Conservation (phyloP, 1,140 invertebrate genomes). For the Dysdera silvatica region DNA sequence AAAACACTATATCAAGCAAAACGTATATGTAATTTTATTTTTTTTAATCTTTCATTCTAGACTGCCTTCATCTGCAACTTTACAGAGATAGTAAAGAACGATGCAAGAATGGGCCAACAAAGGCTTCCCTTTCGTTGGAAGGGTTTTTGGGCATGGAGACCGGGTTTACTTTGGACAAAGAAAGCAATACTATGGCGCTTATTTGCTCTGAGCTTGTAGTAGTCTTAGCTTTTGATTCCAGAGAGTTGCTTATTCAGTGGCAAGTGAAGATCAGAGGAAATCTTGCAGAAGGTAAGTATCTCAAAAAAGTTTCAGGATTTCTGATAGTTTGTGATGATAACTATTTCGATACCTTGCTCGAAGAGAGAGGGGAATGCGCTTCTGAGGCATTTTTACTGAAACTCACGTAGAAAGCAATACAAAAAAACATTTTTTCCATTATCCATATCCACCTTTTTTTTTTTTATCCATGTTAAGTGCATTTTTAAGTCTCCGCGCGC, state of each 20-base stretch:
- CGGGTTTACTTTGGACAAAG: slow-evolving; percentile 82
- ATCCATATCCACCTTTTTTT: too few species aligned
- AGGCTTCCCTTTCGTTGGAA: slow-evolving; percentile 42
- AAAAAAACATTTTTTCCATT: too few species aligned
- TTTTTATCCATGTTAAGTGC: too few species aligned
- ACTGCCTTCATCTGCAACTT: slow-evolving; percentile 79
- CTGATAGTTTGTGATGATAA: too few species aligned
- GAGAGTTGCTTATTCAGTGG: slow-evolving; percentile 83
- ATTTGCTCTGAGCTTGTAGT: slow-evolving; percentile 83
- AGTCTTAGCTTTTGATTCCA: slow-evolving; percentile 75
- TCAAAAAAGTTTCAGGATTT: too few species aligned
- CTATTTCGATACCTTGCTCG: too few species aligned
- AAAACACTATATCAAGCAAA: too few species aligned
- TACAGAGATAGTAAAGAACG: slow-evolving; percentile 81
- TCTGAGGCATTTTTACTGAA: too few species aligned
- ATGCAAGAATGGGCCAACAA: slow-evolving; percentile 73
- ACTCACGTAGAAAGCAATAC: too few species aligned
- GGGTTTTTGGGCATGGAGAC: slow-evolving; percentile 44
- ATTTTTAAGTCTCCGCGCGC: too few species aligned
- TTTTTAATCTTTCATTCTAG: slow-evolving; percentile 49
- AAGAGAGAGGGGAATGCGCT: too few species aligned
- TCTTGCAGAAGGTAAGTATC: slow-evolving; percentile 30
- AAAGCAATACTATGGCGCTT: slow-evolving; percentile 81
- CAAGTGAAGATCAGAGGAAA: slow-evolving; percentile 61
- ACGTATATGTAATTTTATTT: too few species aligned